A percentile compares a stretch with the other conserved stretches of the same genome.
phyloP scores from a whole-genome alignment of 2,797 vertebrate species.

The Hipposideros larvatus region DNA sequence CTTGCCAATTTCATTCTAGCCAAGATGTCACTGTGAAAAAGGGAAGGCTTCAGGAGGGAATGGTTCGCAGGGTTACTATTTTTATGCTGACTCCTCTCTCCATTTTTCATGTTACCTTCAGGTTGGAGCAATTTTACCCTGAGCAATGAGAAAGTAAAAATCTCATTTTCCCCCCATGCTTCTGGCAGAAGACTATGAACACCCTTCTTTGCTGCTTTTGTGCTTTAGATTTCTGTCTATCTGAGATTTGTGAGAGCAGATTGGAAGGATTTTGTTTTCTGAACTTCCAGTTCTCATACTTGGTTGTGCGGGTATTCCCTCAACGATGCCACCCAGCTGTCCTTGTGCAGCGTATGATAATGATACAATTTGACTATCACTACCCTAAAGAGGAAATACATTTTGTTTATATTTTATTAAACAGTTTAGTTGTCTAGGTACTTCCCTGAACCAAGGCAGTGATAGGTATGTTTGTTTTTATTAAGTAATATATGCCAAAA shows the following conservation, averaged over 20 bases:
- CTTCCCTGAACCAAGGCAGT: not conserved
- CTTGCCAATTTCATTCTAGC: conserved; percentile 36
- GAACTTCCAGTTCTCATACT: conserved; percentile 8
- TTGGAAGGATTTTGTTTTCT: conserved; percentile 54
- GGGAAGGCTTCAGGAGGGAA: not conserved
- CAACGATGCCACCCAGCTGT: conserved; percentile 8
- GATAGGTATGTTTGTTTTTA: not conserved
- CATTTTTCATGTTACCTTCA: conserved; percentile 70
- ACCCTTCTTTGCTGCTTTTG: conserved; percentile 25
- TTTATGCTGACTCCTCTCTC: not conserved
- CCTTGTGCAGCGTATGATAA: not conserved
- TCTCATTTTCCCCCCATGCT: not conserved
- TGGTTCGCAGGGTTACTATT: not conserved
- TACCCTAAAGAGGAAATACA: not conserved
- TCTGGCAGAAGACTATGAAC: conserved; percentile 46
- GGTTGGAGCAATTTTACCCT: conserved; percentile 63
- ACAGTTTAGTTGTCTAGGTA: not conserved
- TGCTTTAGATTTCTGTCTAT: conserved; percentile 63
- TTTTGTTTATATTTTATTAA: conserved; percentile 41
- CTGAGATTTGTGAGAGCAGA: conserved; percentile 32
- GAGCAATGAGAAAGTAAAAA: conserved; percentile 64
- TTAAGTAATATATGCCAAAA: not conserved
- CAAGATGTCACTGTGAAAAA: conserved; percentile 64
- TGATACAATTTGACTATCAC: conserved; percentile 19
- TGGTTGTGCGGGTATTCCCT: not conserved